Base-by-base conservation (phyloP, 2,113 vertebrate genomes). In the Atlantisia rogersi region DNA sequence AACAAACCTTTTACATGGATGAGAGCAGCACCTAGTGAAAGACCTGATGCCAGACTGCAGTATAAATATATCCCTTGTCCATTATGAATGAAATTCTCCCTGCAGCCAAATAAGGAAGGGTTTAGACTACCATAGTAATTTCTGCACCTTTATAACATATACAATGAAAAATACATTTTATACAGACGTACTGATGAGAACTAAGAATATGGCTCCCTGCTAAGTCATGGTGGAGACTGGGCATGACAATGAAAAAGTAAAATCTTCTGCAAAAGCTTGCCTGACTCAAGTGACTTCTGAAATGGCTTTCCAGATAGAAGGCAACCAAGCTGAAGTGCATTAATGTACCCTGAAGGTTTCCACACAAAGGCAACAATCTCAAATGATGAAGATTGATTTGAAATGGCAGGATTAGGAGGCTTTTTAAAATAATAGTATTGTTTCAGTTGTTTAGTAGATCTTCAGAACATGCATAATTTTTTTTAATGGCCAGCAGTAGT, bases 391-490 rank as follows among this genome's bases (percentile, higher is more conserved):
- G 60, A 73, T 60, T 24, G 11, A 63, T 70, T 68, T 52, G 35
- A 78, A 80, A 67, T 1, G 1, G 32, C 42, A 28, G 37, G 52
- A 31, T 68, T 81, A 39, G 46, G 18, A 67, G 42, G 9, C 8
- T 65, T 64, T 73, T 42, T 18, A 91, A 92, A 91, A 73, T 4
- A 86, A 67, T 22, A 39, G 11, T 7, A 24, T 56, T 73, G 19
- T 77, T 95, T 82, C 13, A 59, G 48, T 89, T 90, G 37, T 87
- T 92, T 77, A 78, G 85, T 77, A 76, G 58, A 63, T 96, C 63
- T 95, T 97, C 73, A 88, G 91, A 92, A 67, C 56, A 59, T 46
- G 25, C 5, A 68, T 39, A 25, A 3, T 77, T 80, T 94, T 69
- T 86, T 85, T 92, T 15, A 77, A 80, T 35, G 63, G 37, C 31